Evolutionary conservation across 2,888 invertebrate species (phyloP), one percentile per base, ranked within the genome.

Genomic region (Ectobius pallidus): DNA sequence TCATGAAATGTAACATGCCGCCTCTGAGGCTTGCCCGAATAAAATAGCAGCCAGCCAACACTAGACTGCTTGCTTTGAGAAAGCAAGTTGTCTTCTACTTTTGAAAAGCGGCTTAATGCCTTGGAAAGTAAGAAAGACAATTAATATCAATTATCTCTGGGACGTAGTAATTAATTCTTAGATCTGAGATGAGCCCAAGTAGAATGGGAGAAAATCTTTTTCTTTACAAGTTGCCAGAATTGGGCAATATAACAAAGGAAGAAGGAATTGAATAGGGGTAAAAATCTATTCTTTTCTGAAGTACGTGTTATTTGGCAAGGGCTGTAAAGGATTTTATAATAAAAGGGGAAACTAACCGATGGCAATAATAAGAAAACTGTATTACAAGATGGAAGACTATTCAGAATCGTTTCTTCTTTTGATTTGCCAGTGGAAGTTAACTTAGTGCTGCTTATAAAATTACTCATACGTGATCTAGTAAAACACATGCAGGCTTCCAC

Each of bases 141-240:
- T 81, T 81, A 80, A 81, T 80, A 80, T 80, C 80, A 81, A 81
- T 81, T 81, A 81, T 79, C 80, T 79, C 77, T 77, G 72, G 73
- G 73, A 73, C 73, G 77, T 76, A 78, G 78, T 78, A 80, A 80
- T 80, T 80, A 80, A 80, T 80, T 73, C 75, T 62, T 62, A 63
- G 71, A 71, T 71, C 65, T 42, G 52, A 69, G 58, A 61, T 30
- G 65, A 73, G 70, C 16, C 30, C 18, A 22, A 32, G 72, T 61
- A 61, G 44, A 39, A 58, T 32, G 70, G 70, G 55, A 42, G 55
- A 22, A 70, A 70, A 44, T 65, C 58, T 65, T 46, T 25, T 34
- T 63, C 62, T n/a, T n/a, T n/a, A 34, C 30, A 52, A 65, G 27
- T 46, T 27, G 71, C n/a, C 30, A 42, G 22, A 46, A 61, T 46